A percentile compares a stretch with the other conserved stretches of the same genome.
Evolutionary conservation across 1,140 invertebrate genomes (phyloP).

Genomic region (Diploscapter pachys): DNA sequence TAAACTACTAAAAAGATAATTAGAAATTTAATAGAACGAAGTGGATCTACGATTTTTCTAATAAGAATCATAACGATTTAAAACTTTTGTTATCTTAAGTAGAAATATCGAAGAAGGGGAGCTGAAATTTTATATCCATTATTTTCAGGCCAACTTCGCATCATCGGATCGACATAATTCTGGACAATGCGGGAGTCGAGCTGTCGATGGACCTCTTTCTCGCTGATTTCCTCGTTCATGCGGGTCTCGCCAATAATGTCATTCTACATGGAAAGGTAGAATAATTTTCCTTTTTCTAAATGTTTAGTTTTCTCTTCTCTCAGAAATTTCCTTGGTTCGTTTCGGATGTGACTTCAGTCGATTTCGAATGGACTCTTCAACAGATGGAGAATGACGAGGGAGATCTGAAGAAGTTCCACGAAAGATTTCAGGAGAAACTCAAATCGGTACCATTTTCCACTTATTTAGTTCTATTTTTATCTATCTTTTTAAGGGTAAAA

Average conservation of each 20-base stretch:
- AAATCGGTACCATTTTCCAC: not conserved
- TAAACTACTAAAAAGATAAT: no score
- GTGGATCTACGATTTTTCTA: no score
- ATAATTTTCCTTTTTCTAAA: conserved; percentile 3
- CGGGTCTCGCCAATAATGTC: conserved; percentile 70
- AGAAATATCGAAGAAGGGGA: no score
- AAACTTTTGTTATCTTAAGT: no score
- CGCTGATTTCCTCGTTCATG: conserved; percentile 73
- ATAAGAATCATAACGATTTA: no score
- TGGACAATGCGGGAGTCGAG: conserved; percentile 93
- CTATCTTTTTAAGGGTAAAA: conserved; percentile 51
- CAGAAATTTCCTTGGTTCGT: conserved; percentile 84
- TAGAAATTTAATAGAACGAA: no score
- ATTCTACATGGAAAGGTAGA: conserved; percentile 77
- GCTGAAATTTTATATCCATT: no score
- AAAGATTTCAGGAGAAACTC: conserved; percentile 1
- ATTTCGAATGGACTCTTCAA: conserved; percentile 60
- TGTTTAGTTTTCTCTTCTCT: conserved; percentile 6
- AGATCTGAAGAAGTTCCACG: not conserved
- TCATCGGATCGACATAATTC: conserved; percentile 71
- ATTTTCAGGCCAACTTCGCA: not conserved
- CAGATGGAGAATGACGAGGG: not conserved
- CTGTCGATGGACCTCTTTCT: conserved; percentile 83
- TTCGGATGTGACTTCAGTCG: conserved; percentile 77
- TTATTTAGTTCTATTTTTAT: not conserved